Conservation (phyloP, 2,113 vertebrate species). For the Neogobius melanostomus region DNA sequence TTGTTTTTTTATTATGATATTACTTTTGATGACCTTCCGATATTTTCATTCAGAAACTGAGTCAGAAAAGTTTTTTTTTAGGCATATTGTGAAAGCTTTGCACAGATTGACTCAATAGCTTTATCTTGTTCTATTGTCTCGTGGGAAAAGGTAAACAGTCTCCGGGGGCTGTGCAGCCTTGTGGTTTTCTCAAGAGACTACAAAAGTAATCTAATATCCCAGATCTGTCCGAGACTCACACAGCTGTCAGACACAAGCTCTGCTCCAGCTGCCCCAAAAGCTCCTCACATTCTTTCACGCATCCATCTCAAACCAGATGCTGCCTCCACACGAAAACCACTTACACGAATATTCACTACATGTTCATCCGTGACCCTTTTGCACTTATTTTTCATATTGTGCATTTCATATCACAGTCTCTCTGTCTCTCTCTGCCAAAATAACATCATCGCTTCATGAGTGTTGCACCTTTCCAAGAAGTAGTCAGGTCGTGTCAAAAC, state of each 20-base stretch:
- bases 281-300: conserved; percentile 41
- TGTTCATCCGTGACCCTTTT: conserved; percentile 11
- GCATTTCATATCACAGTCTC: background rate
- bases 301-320: conserved; percentile 38
- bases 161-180: conserved; percentile 18
- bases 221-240: conserved; percentile 34
- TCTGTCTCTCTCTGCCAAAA: conserved; percentile 5
- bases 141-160: conserved; percentile 23
- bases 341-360: conserved; percentile 7
- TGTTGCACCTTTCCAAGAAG: conserved; percentile 13
- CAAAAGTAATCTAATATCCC: conserved; percentile 32
- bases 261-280: conserved; percentile 20
- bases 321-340: conserved; percentile 7
- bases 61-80: background rate
- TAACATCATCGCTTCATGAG: conserved; percentile 15
- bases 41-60: background rate
- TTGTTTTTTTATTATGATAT: too few relatives aligned
- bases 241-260: conserved; percentile 50
- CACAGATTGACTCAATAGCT: conserved; percentile 26
- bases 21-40: too few relatives aligned
- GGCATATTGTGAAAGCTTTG: background rate
- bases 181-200: conserved; percentile 25
- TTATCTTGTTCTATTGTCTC: conserved; percentile 8
- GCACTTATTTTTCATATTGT: background rate
- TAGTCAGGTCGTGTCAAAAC: background rate